These are phyloP conservation scores for Proterorhinus semilunaris DNA, from an alignment of 2,113 vertebrate genomes.

Conservation along the genomic window DNA sequence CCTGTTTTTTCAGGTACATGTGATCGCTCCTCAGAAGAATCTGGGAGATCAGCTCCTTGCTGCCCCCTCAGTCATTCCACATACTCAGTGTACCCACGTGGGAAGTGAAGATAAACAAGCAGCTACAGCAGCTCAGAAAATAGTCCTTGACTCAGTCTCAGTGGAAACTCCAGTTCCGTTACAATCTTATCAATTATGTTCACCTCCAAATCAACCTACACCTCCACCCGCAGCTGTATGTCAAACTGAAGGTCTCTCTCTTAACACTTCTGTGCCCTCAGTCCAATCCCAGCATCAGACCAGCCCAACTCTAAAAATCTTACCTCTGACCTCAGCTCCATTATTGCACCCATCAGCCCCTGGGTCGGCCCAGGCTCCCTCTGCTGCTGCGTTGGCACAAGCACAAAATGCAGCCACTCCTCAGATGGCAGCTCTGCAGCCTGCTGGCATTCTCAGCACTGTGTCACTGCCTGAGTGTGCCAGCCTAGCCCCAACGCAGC, in stretches of 20 bases:
- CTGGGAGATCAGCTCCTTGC: conserved; percentile 54
- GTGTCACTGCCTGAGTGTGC: conserved; percentile 56
- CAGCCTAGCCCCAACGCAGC: conserved; percentile 69
- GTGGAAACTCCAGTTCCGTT: conserved; percentile 34
- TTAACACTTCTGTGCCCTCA: not conserved
- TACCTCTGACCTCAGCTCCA: conserved; percentile 30
- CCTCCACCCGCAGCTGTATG: conserved; percentile 21
- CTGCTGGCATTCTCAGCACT: conserved; percentile 70
- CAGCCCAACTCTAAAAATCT: conserved; percentile 31
- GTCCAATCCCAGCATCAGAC: conserved; percentile 22
- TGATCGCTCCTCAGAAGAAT: conserved; percentile 26
- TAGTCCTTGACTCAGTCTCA: conserved; percentile 22
- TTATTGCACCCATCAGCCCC: conserved; percentile 28
- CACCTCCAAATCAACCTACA: conserved; percentile 39
- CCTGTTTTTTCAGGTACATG: conserved; percentile 30
- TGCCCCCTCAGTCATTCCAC: conserved; percentile 34
- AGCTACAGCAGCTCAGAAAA: conserved; percentile 24
- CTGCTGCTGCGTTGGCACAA: conserved; percentile 3
- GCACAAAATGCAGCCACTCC: conserved; percentile 11
- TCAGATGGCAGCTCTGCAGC: conserved; percentile 60
- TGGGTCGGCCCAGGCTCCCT: not conserved
- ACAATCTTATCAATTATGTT: conserved; percentile 26
- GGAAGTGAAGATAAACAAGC: conserved; percentile 48
- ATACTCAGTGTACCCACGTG: conserved; percentile 51
- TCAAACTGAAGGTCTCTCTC: conserved; percentile 18